These are phyloP conservation scores for Leuctra nigra DNA, from an alignment of 2,888 invertebrate genomes.

Conservation along the genomic window DNA sequence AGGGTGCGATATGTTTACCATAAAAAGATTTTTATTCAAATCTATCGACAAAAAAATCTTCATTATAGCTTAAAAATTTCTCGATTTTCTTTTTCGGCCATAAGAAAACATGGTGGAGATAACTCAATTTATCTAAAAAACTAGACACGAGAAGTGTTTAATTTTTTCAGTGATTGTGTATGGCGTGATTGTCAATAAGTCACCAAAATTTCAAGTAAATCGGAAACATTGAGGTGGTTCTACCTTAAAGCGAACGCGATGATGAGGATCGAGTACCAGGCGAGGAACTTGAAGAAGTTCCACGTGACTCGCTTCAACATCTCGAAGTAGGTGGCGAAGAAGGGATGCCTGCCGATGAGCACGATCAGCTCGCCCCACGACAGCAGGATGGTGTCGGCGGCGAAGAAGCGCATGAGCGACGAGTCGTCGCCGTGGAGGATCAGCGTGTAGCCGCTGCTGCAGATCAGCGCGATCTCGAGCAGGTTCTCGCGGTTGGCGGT, in stretches of 20 bases:
- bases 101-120: too few species aligned
- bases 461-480: constrained; percentile 62
- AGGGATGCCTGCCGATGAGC: constrained; percentile 71
- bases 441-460: constrained; percentile 51
- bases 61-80: too few species aligned
- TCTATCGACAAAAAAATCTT: too few species aligned
- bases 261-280: constrained; percentile 73
- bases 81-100: too few species aligned
- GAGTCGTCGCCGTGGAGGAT: constrained; percentile 3
- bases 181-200: too few species aligned
- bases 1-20: too few species aligned
- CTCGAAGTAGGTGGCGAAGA: constrained; percentile 71
- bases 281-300: constrained; percentile 71
- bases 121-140: too few species aligned
- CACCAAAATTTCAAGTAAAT: too few species aligned
- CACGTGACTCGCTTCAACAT: constrained; percentile 76
- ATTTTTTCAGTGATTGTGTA: too few species aligned
- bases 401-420: constrained; percentile 54
- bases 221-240: too few species aligned
- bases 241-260: constrained; percentile 76
- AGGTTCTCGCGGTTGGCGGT: constrained; percentile 55
- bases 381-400: constrained; percentile 65
- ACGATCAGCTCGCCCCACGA: constrained; percentile 71
- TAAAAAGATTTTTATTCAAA: too few species aligned
- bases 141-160: too few species aligned